These are phyloP conservation scores for Conus ventricosus DNA, from an alignment of 1,140 invertebrate genomes.

Conservation along the genomic window DNA sequence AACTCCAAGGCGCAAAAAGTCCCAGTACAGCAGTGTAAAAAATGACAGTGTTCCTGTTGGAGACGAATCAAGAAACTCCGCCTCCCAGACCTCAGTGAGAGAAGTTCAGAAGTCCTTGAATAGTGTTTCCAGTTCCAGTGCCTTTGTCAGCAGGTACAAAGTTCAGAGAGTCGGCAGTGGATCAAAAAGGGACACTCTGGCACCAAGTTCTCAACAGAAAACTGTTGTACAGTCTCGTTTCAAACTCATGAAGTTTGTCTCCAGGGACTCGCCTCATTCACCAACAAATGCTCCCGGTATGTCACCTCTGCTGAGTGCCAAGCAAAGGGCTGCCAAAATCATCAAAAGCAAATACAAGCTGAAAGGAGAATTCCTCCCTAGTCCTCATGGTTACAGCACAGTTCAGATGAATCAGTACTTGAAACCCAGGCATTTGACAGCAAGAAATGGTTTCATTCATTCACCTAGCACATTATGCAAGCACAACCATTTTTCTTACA, in stretches of 20 bases:
- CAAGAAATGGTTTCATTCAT: neutral
- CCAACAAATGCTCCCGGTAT: neutral
- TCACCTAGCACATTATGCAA: neutral
- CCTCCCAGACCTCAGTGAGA: neutral
- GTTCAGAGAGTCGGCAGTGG: neutral
- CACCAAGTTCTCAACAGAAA: neutral
- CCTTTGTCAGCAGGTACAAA: slow-evolving; percentile 15
- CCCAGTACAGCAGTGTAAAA: neutral
- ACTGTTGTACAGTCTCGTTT: neutral
- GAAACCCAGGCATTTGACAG: neutral
- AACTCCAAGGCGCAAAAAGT: no score
- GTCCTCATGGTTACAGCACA: neutral
- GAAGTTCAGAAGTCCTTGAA: neutral
- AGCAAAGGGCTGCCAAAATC: slow-evolving; percentile 34
- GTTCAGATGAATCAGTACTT: neutral
- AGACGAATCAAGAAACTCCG: neutral
- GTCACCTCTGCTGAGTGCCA: neutral
- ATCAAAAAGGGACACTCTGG: neutral
- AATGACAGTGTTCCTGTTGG: neutral
- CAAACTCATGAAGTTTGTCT: slow-evolving; percentile 1
- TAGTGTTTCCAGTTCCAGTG: neutral
- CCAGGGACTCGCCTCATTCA: neutral
- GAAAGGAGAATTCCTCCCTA: slow-evolving; percentile 21
- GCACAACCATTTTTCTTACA: neutral
- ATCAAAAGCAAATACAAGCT: slow-evolving; percentile 52